Conservation (phyloP, 1,140 invertebrate genomes). For the Trissolcus basalis region DNA sequence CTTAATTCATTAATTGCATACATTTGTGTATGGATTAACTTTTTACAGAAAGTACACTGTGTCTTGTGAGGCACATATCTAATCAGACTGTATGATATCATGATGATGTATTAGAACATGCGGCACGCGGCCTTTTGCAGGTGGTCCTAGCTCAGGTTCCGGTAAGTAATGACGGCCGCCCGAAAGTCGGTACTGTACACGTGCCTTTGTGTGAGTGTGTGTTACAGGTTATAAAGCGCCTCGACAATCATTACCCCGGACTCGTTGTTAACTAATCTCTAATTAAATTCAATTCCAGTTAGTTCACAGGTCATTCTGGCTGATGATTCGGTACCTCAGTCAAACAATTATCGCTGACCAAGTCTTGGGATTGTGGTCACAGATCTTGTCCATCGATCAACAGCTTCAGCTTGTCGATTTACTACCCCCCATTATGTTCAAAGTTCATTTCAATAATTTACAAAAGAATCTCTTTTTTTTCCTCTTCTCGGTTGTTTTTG, state of each 20-base stretch:
- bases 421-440: not conserved
- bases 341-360: constrained; percentile 35
- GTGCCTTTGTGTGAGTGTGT: constrained; percentile 69
- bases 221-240: constrained; percentile 65
- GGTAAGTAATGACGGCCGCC: constrained; percentile 76
- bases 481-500: constrained; percentile 31
- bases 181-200: constrained; percentile 67
- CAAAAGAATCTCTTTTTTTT: too few species aligned
- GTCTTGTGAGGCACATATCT: constrained; percentile 71
- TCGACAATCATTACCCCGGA: constrained; percentile 43
- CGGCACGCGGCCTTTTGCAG: constrained; percentile 76
- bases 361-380: constrained; percentile 43
- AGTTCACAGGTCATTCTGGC: constrained; percentile 73
- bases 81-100: constrained; percentile 75
- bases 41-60: constrained; percentile 75
- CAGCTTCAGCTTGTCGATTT: constrained; percentile 47
- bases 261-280: constrained; percentile 58
- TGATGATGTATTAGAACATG: constrained; percentile 76
- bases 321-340: constrained; percentile 50
- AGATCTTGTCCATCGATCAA: constrained; percentile 48
- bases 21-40: constrained; percentile 77
- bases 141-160: constrained; percentile 67
- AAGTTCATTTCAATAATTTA: too few species aligned
- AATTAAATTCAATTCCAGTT: constrained; percentile 65
- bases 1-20: constrained; percentile 69